phyloP scores from a whole-genome alignment of 2,113 vertebrate species.

The Mobula hypostoma region DNA sequence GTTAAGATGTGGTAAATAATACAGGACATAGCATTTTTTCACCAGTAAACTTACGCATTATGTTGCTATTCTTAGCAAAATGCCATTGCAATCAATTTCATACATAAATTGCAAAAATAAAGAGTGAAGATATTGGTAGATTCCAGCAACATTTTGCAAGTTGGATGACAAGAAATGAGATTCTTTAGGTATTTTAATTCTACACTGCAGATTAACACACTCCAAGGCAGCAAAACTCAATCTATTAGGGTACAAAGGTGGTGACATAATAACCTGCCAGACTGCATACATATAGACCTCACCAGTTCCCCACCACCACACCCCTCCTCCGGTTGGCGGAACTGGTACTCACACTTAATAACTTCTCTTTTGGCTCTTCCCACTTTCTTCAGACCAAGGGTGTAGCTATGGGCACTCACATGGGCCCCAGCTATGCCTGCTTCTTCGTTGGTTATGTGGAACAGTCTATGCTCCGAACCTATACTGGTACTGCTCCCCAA shows the following conservation, averaged over 20 bases:
- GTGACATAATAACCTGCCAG: too few species aligned
- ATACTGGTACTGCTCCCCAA: too few species aligned
- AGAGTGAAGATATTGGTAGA: neutral
- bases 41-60: neutral
- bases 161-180: neutral
- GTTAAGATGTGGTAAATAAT: neutral
- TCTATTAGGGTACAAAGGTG: neutral
- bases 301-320: too few species aligned
- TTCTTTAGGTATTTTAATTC: slow-evolving; percentile 10
- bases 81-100: neutral
- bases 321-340: too few species aligned
- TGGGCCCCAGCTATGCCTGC: too few species aligned
- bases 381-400: too few species aligned
- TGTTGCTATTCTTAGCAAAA: neutral
- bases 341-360: too few species aligned
- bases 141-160: neutral
- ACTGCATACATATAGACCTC: too few species aligned
- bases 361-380: too few species aligned
- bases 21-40: neutral
- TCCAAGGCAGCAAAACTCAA: neutral
- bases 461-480: too few species aligned
- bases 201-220: neutral
- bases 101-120: slow-evolving; percentile 4
- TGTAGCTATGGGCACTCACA: too few species aligned
- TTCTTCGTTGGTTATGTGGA: too few species aligned